phyloP scores from a whole-genome alignment of 2,888 invertebrate species.

The Macaria liturata region DNA sequence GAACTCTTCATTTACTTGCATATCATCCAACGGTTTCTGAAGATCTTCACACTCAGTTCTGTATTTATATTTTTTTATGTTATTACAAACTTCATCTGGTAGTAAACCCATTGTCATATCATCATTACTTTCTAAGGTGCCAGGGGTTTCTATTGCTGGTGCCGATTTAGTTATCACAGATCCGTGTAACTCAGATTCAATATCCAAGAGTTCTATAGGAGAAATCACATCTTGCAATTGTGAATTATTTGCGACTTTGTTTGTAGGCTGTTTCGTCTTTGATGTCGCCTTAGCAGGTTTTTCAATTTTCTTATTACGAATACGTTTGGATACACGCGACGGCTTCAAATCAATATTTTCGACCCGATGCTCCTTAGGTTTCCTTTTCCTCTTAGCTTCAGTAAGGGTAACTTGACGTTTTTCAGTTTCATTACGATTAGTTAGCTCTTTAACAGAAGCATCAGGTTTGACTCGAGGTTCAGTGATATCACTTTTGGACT shows the following conservation, averaged over 20 bases:
- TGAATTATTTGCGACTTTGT: neutral
- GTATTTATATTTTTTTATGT: neutral
- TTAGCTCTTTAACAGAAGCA: too few relatives aligned
- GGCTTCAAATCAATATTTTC: conserved; percentile 9
- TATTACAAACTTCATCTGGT: too few relatives aligned
- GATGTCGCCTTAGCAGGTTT: conserved; percentile 1
- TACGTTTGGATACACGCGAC: conserved; percentile 28
- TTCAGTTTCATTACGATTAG: too few relatives aligned
- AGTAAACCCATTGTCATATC: too few relatives aligned
- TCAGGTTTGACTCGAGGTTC: too few relatives aligned
- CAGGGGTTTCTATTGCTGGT: neutral
- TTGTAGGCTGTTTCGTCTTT: conserved; percentile 6
- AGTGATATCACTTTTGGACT: neutral
- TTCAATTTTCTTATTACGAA: conserved; percentile 24
- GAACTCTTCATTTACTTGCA: neutral
- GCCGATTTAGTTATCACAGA: conserved; percentile 43
- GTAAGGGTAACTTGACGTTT: too few relatives aligned
- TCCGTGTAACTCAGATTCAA: conserved; percentile 47
- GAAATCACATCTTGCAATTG: neutral
- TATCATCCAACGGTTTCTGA: neutral
- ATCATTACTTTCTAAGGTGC: neutral
- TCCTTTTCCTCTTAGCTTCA: too few relatives aligned
- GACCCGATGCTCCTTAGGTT: neutral
- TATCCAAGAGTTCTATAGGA: conserved; percentile 27
- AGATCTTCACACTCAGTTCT: too few relatives aligned